phyloP scores from a whole-genome alignment of 1,140 invertebrate genomes.

The Harpegnathos saltator region DNA sequence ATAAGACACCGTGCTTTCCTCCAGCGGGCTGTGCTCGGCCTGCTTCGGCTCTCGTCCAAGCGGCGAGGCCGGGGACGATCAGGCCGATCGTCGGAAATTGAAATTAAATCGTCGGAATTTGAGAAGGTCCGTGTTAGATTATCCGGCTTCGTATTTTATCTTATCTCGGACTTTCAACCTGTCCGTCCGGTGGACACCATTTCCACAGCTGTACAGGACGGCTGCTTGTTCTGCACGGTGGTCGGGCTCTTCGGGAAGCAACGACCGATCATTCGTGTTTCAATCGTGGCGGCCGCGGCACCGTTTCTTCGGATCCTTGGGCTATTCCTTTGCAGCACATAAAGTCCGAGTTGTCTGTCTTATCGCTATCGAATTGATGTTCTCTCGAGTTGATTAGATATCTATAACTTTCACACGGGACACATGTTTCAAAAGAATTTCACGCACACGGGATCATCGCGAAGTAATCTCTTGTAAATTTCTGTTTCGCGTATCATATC shows the following conservation, averaged over 20 bases:
- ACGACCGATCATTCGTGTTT: constrained; percentile 52
- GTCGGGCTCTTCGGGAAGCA: constrained; percentile 53
- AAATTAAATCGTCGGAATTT: constrained; percentile 70
- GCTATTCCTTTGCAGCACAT: not conserved
- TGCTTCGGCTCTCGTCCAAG: no score
- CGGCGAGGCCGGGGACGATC: no score
- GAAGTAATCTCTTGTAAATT: not conserved
- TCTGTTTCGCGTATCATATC: not conserved
- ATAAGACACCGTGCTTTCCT: constrained; percentile 22
- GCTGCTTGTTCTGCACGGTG: constrained; percentile 63
- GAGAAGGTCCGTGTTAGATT: constrained; percentile 69
- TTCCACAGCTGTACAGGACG: constrained; percentile 50
- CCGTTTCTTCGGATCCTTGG: constrained; percentile 28
- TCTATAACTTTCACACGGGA: not conserved
- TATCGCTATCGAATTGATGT: not conserved
- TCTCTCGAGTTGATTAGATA: constrained; percentile 14
- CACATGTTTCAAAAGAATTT: no score
- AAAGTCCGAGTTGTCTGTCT: constrained; percentile 37
- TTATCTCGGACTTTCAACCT: constrained; percentile 66
- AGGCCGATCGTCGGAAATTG: constrained; percentile 35
- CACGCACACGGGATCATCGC: not conserved
- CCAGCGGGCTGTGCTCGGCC: not conserved
- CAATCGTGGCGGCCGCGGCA: not conserved
- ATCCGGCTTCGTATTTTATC: constrained; percentile 67
- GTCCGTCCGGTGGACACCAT: constrained; percentile 25